These are phyloP conservation scores for Setipinna tenuifilis DNA, from an alignment of 2,797 vertebrate species.

Conservation along the genomic window DNA sequence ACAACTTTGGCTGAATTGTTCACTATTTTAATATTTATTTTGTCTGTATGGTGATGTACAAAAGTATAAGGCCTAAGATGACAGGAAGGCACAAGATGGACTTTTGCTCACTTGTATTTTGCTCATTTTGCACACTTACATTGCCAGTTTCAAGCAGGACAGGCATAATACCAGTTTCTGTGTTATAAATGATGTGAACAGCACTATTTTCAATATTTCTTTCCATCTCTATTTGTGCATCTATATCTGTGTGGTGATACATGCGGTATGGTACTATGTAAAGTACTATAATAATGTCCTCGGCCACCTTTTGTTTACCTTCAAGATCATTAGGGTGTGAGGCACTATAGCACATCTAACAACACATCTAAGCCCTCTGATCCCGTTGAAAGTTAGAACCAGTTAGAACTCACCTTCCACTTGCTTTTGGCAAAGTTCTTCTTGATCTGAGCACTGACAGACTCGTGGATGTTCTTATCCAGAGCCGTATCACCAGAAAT, in stretches of 20 bases:
- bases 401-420: conserved; percentile 87
- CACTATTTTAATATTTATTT: no score
- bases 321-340: not conserved
- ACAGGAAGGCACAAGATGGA: no score
- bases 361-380: not conserved
- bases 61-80: no score
- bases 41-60: no score
- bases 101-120: no score
- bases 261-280: no score
- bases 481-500: conserved; percentile 95
- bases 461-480: conserved; percentile 97
- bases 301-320: no score
- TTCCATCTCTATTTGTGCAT: not conserved
- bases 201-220: not conserved
- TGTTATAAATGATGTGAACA: not conserved
- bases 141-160: not conserved
- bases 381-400: not conserved
- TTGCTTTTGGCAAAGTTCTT: conserved; percentile 99
- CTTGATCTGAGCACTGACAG: conserved; percentile 95
- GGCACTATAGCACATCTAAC: no score
- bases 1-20: no score
- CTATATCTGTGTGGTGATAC: no score
- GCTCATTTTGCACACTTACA: not conserved
- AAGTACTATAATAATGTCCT: no score
- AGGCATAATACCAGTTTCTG: not conserved